phyloP scores from a whole-genome alignment of 2,888 invertebrate species.

The Leistus spinibarbis region DNA sequence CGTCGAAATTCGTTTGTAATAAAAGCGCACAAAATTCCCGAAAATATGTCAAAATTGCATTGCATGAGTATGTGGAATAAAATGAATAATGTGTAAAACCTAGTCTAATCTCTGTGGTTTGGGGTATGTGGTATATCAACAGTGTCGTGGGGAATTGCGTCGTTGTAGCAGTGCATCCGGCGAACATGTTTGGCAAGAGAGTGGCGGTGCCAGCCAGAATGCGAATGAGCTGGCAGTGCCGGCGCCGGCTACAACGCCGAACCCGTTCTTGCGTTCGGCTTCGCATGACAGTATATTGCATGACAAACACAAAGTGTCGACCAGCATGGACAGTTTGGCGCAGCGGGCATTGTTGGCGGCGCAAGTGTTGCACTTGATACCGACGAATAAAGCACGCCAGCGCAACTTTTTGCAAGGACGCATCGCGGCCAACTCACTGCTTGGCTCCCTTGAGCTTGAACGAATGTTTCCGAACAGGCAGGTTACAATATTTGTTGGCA shows the following conservation, averaged over 20 bases:
- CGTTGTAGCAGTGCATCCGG: conserved; percentile 55
- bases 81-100: neutral
- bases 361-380: conserved; percentile 80
- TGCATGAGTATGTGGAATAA: neutral
- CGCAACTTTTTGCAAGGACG: conserved; percentile 82
- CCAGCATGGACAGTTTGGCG: conserved; percentile 71
- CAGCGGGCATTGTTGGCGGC: conserved; percentile 78
- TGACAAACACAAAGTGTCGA: conserved; percentile 47
- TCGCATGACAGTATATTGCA: conserved; percentile 55
- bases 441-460: conserved; percentile 84
- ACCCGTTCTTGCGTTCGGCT: conserved; percentile 22
- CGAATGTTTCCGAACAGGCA: conserved; percentile 85
- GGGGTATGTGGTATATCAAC: conserved; percentile 25
- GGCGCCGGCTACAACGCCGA: conserved; percentile 31
- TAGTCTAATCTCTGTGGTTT: conserved; percentile 33
- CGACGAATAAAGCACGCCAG: conserved; percentile 80
- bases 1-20: no score
- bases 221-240: conserved; percentile 42
- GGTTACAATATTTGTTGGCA: conserved; percentile 86
- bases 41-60: conserved; percentile 20
- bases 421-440: conserved; percentile 77
- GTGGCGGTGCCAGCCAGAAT: conserved; percentile 47
- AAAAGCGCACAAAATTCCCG: neutral
- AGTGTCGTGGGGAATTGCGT: conserved; percentile 44
- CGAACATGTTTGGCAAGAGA: conserved; percentile 47